phyloP scores from a whole-genome alignment of 2,113 vertebrate species.

The Crotalus helleri region DNA sequence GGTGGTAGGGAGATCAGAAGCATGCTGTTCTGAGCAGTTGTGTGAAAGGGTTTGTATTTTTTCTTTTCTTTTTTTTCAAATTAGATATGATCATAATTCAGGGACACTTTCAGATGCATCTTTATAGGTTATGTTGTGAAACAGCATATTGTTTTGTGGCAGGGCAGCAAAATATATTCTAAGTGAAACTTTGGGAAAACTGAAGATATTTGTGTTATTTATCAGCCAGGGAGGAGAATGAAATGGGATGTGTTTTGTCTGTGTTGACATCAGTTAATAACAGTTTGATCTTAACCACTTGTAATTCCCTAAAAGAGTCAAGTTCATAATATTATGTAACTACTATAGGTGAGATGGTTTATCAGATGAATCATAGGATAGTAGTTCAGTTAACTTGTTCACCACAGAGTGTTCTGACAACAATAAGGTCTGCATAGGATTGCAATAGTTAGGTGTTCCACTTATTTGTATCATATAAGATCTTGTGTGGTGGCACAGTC shows the following conservation, averaged over 20 bases:
- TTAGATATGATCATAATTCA: background rate
- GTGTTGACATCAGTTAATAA: background rate
- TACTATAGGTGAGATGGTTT: background rate
- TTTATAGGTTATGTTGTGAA: background rate
- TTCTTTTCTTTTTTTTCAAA: background rate
- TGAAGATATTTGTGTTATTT: fast-evolving
- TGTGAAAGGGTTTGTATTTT: background rate
- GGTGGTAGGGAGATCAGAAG: conserved; percentile 11
- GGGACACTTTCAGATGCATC: background rate
- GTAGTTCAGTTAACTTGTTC: background rate
- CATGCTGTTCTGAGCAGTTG: background rate
- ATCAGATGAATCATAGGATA: background rate
- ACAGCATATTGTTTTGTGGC: background rate
- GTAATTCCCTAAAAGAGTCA: background rate
- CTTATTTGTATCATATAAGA: background rate
- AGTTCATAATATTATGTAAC: background rate
- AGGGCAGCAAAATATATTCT: background rate
- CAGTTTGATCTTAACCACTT: background rate
- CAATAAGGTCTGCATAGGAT: background rate
- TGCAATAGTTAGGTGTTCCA: background rate
- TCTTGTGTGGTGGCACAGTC: background rate
- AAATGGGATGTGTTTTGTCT: background rate
- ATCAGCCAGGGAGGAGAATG: background rate
- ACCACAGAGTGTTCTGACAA: background rate
- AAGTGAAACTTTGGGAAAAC: background rate